Base-by-base conservation (phyloP, 2,797 vertebrate species). In the Xerus rutilus region DNA sequence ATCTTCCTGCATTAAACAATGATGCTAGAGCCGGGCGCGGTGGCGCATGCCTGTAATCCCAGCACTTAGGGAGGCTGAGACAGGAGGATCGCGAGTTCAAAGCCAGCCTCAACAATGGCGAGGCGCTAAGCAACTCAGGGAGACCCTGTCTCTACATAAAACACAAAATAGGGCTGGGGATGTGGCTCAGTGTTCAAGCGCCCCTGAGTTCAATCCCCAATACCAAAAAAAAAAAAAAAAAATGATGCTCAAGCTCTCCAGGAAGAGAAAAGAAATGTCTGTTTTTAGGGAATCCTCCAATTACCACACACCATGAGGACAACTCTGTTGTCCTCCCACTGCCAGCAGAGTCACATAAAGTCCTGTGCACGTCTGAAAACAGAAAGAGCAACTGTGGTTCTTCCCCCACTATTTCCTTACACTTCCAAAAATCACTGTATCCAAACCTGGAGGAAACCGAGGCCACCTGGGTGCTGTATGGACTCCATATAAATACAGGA, bases 1-100 rank as follows among this genome's bases (percentile, higher is more conserved):
- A 20, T 25, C 54, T 82, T 86, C 30, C 83, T 89, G 64, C 45
- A 79, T 74, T 93, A 69, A 77, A 89, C 32, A 39, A 39, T 39
- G 39, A 39, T 39, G 3, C 39, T 3, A 39, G 39, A 39, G 39
- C 39, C 3, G 39, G 39, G 39, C 39, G 3, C 39, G 39, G 3
- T 39, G 39, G 3, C 2, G 39, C 39, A 39, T 3, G 39, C 39
- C 39, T 39, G 39, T 39, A 39, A 39, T 39, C 39, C 39, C 39
- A 39, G 39, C 39, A 39, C 39, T 39, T 39, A 39, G 39, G 39
- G 39, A 39, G 39, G 39, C 39, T 39, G 39, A 39, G 39, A 39
- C 39, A 39, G 3, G 39, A 39, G 39, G 39, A 39, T 39, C 39
- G 39, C 39, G 3, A 39, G 39, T 39, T 39, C 39, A 39, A 39